A percentile compares a stretch with the other conserved stretches of the same genome.
phyloP scores from a whole-genome alignment of 2,888 invertebrate genomes.

The Fragum fragum region DNA sequence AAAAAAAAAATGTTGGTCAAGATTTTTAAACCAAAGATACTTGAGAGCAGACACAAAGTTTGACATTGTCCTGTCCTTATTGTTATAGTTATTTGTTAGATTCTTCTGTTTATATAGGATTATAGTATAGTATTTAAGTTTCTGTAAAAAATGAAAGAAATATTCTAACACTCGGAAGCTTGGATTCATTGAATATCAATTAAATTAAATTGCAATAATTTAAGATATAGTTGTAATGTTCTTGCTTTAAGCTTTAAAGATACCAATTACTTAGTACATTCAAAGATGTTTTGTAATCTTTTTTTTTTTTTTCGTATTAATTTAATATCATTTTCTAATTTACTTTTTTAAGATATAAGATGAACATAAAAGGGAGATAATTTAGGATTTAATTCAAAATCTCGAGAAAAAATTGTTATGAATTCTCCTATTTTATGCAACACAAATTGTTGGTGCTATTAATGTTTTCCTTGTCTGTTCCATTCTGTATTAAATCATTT shows the following conservation, averaged over 20 bases:
- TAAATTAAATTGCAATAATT: too few relatives aligned
- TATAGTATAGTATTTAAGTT: constrained; percentile 22
- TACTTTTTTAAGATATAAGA: background rate
- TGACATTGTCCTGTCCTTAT: constrained; percentile 14
- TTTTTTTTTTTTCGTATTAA: background rate
- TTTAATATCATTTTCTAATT: background rate
- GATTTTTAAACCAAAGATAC: constrained; percentile 9
- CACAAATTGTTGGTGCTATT: constrained; percentile 30
- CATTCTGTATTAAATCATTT: constrained; percentile 31
- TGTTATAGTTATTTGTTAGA: constrained; percentile 33
- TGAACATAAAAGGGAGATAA: background rate
- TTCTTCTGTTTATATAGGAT: constrained; percentile 10
- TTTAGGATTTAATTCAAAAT: background rate
- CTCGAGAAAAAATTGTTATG: background rate
- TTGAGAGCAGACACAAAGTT: constrained; percentile 25
- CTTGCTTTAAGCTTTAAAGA: constrained; percentile 5
- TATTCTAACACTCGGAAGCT: background rate
- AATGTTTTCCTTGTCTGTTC: constrained; percentile 30
- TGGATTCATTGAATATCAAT: too few relatives aligned
- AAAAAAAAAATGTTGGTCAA: background rate
- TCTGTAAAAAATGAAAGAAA: background rate
- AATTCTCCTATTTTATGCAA: background rate
- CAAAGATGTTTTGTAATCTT: background rate
- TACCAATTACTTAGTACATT: background rate
- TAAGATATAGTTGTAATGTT: background rate